phyloP scores from a whole-genome alignment of 2,113 vertebrate species.

The Rhizomys pruinosus region DNA sequence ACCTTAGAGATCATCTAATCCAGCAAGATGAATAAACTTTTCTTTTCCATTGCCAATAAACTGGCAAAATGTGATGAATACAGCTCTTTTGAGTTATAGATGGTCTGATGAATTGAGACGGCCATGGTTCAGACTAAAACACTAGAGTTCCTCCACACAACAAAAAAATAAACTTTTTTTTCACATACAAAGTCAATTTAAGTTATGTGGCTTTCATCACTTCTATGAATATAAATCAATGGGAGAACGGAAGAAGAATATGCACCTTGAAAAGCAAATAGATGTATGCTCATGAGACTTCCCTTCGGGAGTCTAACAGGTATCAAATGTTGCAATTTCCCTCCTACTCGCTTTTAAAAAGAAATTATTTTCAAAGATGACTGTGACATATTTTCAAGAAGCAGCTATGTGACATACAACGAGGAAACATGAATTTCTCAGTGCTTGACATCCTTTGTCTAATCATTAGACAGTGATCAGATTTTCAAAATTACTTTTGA shows the following conservation, averaged over 20 bases:
- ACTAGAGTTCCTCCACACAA: conserved; percentile 48
- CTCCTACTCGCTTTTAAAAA: conserved; percentile 15
- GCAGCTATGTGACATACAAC: background rate
- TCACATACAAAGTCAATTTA: conserved; percentile 74
- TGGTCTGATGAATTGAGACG: conserved; percentile 74
- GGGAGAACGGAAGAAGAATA: background rate
- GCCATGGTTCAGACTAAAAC: conserved; percentile 58
- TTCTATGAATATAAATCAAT: conserved; percentile 66
- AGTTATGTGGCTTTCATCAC: conserved; percentile 67
- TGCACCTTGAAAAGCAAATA: conserved; percentile 14
- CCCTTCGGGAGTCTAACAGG: conserved; percentile 25
- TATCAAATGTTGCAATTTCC: conserved; percentile 1
- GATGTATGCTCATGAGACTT: conserved; percentile 46
- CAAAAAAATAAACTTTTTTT: conserved; percentile 63
- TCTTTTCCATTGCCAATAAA: conserved; percentile 78
- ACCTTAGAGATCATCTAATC: conserved; percentile 79
- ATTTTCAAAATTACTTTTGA: background rate
- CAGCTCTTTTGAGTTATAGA: conserved; percentile 76
- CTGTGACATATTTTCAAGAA: conserved; percentile 48
- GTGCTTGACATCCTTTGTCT: conserved; percentile 11
- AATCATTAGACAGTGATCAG: conserved; percentile 18
- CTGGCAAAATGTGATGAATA: conserved; percentile 70
- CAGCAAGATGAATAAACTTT: conserved; percentile 82
- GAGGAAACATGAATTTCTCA: conserved; percentile 47
- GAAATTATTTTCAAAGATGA: conserved; percentile 53